Percentiles rank a stretch among this genome's conserved stretches.
Evolutionary conservation across 2,797 vertebrate genomes (phyloP).

Genomic region (Enteromius unitaeniatus): DNA sequence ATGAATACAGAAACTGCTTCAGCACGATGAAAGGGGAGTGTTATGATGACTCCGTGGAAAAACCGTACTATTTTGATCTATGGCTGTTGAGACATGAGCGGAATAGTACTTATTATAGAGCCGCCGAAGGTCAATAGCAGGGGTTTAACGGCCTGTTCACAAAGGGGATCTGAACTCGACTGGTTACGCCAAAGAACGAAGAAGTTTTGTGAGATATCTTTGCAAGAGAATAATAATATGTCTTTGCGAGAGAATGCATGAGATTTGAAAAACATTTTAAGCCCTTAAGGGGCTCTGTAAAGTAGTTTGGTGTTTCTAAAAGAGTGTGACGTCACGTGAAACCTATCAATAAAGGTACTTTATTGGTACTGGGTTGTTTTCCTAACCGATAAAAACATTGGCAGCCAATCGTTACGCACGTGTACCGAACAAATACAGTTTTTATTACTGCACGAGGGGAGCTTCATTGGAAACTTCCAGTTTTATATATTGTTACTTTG

Average conservation of each 20-base stretch:
- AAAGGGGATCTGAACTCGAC: not conserved
- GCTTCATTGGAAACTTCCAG: too few species aligned
- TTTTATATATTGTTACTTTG: not conserved
- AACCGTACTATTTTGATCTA: not conserved
- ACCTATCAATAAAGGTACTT: not conserved
- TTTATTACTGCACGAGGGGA: too few species aligned
- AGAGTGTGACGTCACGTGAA: too few species aligned
- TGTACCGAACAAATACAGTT: too few species aligned
- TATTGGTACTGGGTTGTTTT: too few species aligned
- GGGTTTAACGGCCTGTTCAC: not conserved
- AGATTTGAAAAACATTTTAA: too few species aligned
- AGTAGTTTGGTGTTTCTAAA: too few species aligned
- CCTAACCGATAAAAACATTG: not conserved
- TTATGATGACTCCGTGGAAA: not conserved
- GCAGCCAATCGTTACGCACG: not conserved
- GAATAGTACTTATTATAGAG: not conserved
- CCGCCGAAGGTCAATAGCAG: not conserved
- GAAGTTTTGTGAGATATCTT: too few species aligned
- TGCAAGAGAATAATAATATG: too few species aligned
- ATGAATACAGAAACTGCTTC: constrained; percentile 3
- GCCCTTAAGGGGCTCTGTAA: too few species aligned
- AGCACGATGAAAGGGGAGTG: not conserved
- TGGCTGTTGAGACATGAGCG: not conserved
- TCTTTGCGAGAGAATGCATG: too few species aligned
- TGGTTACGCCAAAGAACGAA: too few species aligned